These are phyloP conservation scores for Molorchus minor DNA, from an alignment of 2,888 invertebrate genomes.

Conservation along the genomic window DNA sequence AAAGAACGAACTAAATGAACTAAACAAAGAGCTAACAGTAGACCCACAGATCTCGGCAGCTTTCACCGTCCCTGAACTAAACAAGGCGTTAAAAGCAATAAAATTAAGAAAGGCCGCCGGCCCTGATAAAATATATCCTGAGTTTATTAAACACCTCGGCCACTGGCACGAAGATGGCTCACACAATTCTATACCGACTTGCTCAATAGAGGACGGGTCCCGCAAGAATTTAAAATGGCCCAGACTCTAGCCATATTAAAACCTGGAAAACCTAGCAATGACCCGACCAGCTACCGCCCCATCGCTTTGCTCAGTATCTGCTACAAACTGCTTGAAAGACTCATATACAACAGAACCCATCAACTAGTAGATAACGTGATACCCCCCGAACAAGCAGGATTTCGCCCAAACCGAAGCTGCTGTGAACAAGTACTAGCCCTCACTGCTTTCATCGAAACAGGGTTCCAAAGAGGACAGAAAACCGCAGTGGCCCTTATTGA, in stretches of 20 bases:
- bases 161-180: not conserved
- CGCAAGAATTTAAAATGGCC: not conserved
- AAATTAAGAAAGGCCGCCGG: not conserved
- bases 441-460: slow-evolving; percentile 33
- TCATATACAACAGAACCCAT: slow-evolving; percentile 29
- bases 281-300: not conserved
- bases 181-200: too few species aligned
- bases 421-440: slow-evolving; percentile 34
- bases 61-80: not conserved
- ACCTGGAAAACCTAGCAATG: not conserved
- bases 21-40: too few species aligned
- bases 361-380: slow-evolving; percentile 3
- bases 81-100: not conserved
- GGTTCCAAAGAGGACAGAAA: slow-evolving; percentile 31
- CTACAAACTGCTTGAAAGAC: slow-evolving; percentile 19
- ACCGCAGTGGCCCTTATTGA: slow-evolving; percentile 22
- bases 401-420: slow-evolving; percentile 30
- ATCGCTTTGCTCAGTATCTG: slow-evolving; percentile 6
- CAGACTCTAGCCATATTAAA: not conserved
- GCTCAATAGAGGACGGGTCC: too few species aligned
- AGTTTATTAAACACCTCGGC: not conserved
- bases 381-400: slow-evolving; percentile 36
- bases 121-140: not conserved
- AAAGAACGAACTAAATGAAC: too few species aligned
- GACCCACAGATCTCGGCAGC: not conserved